Conservation (phyloP, 1,140 invertebrate genomes). For the Pseudomyrmex dendroicus region DNA sequence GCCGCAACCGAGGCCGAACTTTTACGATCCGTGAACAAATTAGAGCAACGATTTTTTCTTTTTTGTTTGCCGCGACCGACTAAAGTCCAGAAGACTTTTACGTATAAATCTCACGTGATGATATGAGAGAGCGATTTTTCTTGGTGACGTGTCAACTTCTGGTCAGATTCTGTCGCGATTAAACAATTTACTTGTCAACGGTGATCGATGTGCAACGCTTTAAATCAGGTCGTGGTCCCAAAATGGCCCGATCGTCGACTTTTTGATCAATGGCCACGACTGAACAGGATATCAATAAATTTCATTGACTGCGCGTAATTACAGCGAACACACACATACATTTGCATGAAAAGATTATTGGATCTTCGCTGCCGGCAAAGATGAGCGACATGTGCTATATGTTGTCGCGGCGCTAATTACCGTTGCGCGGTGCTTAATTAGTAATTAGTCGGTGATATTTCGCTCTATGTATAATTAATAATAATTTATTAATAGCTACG, state of each 20-base stretch:
- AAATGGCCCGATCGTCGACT: constrained; percentile 23
- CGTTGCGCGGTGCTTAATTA: constrained; percentile 28
- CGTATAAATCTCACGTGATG: background rate
- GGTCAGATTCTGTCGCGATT: constrained; percentile 59
- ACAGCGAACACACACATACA: constrained; percentile 16
- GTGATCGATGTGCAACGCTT: constrained; percentile 61
- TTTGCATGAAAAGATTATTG: constrained; percentile 35
- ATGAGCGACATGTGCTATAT: constrained; percentile 47
- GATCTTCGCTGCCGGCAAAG: background rate
- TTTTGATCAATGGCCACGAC: constrained; percentile 8
- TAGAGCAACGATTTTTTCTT: constrained; percentile 74
- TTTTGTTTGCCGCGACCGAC: constrained; percentile 14
- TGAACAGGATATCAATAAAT: constrained; percentile 41
- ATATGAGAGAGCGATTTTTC: constrained; percentile 55
- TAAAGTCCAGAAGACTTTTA: too few relatives aligned
- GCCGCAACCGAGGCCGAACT: background rate
- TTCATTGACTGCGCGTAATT: constrained; percentile 50
- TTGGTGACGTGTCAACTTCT: constrained; percentile 42
- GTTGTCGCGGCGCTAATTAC: constrained; percentile 35
- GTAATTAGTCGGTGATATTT: constrained; percentile 56
- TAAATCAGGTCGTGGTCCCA: constrained; percentile 61
- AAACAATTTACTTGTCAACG: constrained; percentile 71
- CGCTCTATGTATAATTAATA: constrained; percentile 44
- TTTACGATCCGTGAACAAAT: constrained; percentile 61
- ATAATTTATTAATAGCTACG: constrained; percentile 39